Percentiles rank a stretch among this genome's conserved stretches.
These are phyloP conservation scores for Henricia sp. DNA, from an alignment of 53 echinoderm and acorn worm genomes.

Conservation along the genomic window DNA sequence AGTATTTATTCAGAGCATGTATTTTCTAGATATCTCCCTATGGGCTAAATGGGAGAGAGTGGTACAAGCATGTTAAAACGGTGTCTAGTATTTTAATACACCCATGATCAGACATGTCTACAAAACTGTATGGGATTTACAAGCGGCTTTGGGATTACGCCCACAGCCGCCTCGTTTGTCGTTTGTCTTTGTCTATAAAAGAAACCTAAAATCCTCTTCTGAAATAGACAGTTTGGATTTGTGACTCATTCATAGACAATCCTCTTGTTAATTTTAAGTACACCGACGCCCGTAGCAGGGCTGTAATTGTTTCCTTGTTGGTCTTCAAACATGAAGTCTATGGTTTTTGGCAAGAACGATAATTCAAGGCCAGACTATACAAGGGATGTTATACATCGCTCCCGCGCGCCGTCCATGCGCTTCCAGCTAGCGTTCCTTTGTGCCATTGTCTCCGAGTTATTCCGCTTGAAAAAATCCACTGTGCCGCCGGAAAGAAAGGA, in stretches of 20 bases:
- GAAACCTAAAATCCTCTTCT: no score
- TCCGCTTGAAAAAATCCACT: constrained; percentile 29
- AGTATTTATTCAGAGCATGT: no score
- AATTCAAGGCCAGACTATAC: constrained; percentile 13
- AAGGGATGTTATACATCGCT: neutral
- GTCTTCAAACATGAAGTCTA: constrained; percentile 28
- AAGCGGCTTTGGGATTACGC: no score
- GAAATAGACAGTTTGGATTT: neutral
- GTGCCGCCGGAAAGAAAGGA: constrained; percentile 18
- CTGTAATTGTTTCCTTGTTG: no score
- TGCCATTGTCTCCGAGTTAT: constrained; percentile 57
- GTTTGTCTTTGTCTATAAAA: no score
- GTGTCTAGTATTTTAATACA: no score
- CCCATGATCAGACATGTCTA: no score
- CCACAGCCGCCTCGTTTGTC: no score
- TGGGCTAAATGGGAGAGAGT: no score
- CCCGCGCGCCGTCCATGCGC: constrained; percentile 6
- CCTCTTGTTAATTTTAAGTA: constrained; percentile 8
- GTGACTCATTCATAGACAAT: neutral
- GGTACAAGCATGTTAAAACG: no score
- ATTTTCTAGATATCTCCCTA: no score
- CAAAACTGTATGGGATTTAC: no score
- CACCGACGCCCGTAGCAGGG: neutral
- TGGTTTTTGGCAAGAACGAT: constrained; percentile 21
- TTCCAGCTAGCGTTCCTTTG: constrained; percentile 40